Conservation (phyloP, 2,113 vertebrate species). For the Damaliscus lunatus region DNA sequence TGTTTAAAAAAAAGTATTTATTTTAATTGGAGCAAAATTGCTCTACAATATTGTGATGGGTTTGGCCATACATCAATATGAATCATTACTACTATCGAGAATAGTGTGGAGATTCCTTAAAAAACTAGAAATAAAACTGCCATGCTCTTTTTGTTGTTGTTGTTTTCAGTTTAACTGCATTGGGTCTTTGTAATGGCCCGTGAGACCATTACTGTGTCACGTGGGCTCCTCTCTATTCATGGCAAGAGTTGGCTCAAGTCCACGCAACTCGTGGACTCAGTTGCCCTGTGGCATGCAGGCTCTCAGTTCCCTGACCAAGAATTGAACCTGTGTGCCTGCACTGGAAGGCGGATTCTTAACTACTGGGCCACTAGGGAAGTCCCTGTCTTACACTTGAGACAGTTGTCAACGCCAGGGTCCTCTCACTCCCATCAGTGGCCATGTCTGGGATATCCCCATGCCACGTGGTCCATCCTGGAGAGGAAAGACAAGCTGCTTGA, state of each 20-base stretch:
- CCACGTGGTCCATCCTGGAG: rapidly evolving
- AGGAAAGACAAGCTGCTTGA: neutral
- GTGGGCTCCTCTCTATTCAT: neutral
- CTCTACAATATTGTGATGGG: neutral
- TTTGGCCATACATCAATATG: neutral
- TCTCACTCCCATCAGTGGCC: neutral
- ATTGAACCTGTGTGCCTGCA: rapidly evolving
- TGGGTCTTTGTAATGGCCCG: neutral
- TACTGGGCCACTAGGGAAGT: neutral
- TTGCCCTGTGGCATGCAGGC: neutral
- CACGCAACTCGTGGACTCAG: neutral
- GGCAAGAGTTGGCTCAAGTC: neutral
- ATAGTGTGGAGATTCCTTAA: neutral
- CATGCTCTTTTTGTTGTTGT: neutral
- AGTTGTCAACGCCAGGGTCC: rapidly evolving
- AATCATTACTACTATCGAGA: neutral
- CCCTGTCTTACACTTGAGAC: neutral
- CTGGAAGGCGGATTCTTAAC: neutral
- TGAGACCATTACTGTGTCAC: neutral
- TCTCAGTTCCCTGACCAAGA: neutral
- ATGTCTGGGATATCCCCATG: neutral
- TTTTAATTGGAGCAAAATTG: neutral
- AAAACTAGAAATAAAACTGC: neutral
- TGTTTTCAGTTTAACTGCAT: neutral
- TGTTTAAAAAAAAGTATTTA: neutral